Percentiles rank a stretch among this genome's conserved stretches.
Evolutionary conservation across 2,888 invertebrate species (phyloP).

Genomic region (Mesorhabditis belari): DNA sequence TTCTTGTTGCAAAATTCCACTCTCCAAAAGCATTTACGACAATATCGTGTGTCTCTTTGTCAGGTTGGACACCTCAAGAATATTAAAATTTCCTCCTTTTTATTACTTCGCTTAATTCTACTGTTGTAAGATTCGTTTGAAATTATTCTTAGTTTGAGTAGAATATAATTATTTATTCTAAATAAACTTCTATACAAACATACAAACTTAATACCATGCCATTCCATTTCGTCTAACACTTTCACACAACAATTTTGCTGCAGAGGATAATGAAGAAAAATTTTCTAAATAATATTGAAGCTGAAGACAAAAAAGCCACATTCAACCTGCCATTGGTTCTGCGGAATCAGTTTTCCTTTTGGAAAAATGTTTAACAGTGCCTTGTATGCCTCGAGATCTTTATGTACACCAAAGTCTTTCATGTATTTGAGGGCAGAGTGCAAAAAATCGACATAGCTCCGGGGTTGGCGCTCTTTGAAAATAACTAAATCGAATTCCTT

Average conservation of each 20-base stretch:
- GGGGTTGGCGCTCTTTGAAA: conserved; percentile 67
- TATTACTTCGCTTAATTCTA: no score
- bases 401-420: conserved; percentile 80
- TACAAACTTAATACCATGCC: conserved; percentile 64
- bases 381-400: conserved; percentile 61
- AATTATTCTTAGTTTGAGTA: no score
- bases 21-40: conserved; percentile 78
- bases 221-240: conserved; percentile 87
- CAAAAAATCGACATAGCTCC: conserved; percentile 90
- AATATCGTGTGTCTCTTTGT: conserved; percentile 76
- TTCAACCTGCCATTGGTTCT: conserved; percentile 59
- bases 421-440: conserved; percentile 78
- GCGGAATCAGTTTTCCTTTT: conserved; percentile 78
- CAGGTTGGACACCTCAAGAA: conserved; percentile 74
- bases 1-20: conserved; percentile 60
- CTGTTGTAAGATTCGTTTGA: no score
- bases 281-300: conserved; percentile 67
- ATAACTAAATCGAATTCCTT: conserved; percentile 57
- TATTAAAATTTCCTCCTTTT: no score
- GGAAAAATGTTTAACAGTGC: conserved; percentile 51
- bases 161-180: no score
- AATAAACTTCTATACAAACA: background rate
- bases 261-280: conserved; percentile 86
- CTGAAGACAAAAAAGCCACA: background rate
- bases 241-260: conserved; percentile 91